Base-by-base conservation (phyloP, 2,113 vertebrate genomes). In the Hepsetus odoe region DNA sequence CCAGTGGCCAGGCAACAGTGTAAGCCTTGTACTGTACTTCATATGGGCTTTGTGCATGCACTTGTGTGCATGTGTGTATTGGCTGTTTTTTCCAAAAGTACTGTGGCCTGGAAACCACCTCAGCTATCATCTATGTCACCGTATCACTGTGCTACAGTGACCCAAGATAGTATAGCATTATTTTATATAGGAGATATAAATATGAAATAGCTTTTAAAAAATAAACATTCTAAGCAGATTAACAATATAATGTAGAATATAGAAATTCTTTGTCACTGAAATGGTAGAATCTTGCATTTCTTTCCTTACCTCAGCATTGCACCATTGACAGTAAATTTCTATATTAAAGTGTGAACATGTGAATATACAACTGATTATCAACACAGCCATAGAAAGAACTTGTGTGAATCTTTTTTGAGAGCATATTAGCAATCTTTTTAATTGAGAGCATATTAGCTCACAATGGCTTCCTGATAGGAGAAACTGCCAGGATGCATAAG, bases 401-500 rank as follows among this genome's bases (percentile, higher is more conserved):
- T 26, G n/a, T n/a, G 28, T 46, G 13, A 2, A 14, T 32, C 40
- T 13, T 26, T 3, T 4, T n/a, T n/a, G 11, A 2, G 33, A n/a
- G n/a, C n/a, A n/a, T n/a, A n/a, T n/a, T n/a, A n/a, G n/a, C n/a
- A n/a, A n/a, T n/a, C n/a, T n/a, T n/a, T n/a, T n/a, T 64, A 42
- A 64, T 42, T 65, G 69, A 51, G 70, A 51, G 66, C 28, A 38
- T 26, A 49, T 68, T 53, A 42, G 44, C 16, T 44, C 18, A 18
- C 62, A 55, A 58, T 58, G 33, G 18, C 30, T 7, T 74, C 56
- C 40, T 12, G 26, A 22, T 2, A 44, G 24, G 66, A 38, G 40
- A 22, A 95, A 90, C 92, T 95, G 93, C 94, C 92, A 94, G 91
- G 93, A 88, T 92, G 92, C 87, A 90, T 96, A 95, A 95, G 93